Percentiles rank a stretch among this genome's conserved stretches.
Conservation (phyloP, 2,888 invertebrate genomes). For the Toxonevra muliebris region DNA sequence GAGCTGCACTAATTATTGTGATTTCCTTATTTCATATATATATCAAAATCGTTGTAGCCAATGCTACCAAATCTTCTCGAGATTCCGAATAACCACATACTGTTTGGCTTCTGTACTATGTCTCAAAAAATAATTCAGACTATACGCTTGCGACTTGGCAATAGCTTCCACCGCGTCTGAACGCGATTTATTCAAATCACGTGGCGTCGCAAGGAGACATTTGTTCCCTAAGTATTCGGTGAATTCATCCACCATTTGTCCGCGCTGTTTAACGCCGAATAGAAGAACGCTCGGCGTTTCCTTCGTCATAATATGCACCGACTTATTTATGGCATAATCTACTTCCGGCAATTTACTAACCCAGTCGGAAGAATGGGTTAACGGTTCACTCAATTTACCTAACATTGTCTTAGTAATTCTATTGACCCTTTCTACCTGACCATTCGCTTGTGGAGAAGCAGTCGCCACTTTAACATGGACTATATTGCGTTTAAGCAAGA, state of each 20-base stretch:
- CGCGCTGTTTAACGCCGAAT: slow-evolving; percentile 22
- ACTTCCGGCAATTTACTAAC: slow-evolving; percentile 9
- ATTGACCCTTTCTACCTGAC: slow-evolving; percentile 12
- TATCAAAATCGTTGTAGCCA: no score
- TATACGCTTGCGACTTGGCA: slow-evolving; percentile 12
- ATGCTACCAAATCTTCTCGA: no score
- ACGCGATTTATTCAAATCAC: slow-evolving; percentile 8
- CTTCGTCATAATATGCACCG: slow-evolving; percentile 13
- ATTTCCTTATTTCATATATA: no score
- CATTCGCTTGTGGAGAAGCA: slow-evolving; percentile 21
- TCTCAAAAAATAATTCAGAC: slow-evolving; percentile 12
- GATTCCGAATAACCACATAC: no score
- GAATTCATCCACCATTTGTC: slow-evolving; percentile 14
- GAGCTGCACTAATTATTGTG: no score
- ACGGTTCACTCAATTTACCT: slow-evolving; percentile 17
- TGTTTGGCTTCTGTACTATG: slow-evolving; percentile 4
- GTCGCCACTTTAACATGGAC: slow-evolving; percentile 21
- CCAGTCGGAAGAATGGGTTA: slow-evolving; percentile 22
- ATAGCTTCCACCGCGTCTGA: slow-evolving; percentile 1
- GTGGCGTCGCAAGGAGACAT: background rate
- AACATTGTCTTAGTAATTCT: slow-evolving; percentile 20
- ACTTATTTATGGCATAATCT: slow-evolving; percentile 27
- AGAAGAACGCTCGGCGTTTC: slow-evolving; percentile 15
- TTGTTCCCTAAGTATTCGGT: slow-evolving; percentile 23
- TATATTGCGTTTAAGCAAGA: slow-evolving; percentile 15